A percentile compares a stretch with the other conserved stretches of the same genome.
These are phyloP conservation scores for Drosophila kohkoa DNA, from an alignment of 1,140 invertebrate genomes.

Conservation along the genomic window DNA sequence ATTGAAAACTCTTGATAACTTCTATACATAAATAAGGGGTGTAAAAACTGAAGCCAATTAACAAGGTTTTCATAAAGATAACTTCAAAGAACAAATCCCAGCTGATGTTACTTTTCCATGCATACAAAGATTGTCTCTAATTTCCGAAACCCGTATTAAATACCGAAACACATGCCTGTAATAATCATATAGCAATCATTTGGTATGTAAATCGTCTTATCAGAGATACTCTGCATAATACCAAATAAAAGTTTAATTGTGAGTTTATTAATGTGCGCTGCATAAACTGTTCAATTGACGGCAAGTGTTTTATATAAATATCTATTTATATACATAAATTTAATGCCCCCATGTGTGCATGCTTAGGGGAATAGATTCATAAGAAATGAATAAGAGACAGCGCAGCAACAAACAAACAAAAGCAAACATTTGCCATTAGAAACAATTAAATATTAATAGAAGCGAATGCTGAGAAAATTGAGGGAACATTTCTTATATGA, in stretches of 20 bases:
- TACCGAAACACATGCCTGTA: neutral
- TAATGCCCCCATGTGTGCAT: constrained; percentile 31
- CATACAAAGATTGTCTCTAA: neutral
- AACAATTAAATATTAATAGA: constrained; percentile 65
- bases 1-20: too few species aligned
- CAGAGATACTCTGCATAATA: constrained; percentile 11
- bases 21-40: too few species aligned
- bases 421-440: constrained; percentile 64
- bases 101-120: neutral
- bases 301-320: constrained; percentile 41
- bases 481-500: constrained; percentile 4
- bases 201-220: constrained; percentile 11
- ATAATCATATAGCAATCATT: neutral
- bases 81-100: neutral
- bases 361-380: constrained; percentile 36
- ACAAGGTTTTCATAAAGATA: neutral
- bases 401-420: constrained; percentile 49
- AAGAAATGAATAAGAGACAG: constrained; percentile 28
- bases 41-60: too few species aligned
- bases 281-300: constrained; percentile 59
- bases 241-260: constrained; percentile 14
- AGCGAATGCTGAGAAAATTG: constrained; percentile 22
- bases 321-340: constrained; percentile 51
- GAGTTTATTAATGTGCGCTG: constrained; percentile 35
- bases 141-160: constrained; percentile 3